A percentile compares a stretch with the other conserved stretches of the same genome.
phyloP scores from a whole-genome alignment of 2,113 vertebrate species.

The Rynchops niger region DNA sequence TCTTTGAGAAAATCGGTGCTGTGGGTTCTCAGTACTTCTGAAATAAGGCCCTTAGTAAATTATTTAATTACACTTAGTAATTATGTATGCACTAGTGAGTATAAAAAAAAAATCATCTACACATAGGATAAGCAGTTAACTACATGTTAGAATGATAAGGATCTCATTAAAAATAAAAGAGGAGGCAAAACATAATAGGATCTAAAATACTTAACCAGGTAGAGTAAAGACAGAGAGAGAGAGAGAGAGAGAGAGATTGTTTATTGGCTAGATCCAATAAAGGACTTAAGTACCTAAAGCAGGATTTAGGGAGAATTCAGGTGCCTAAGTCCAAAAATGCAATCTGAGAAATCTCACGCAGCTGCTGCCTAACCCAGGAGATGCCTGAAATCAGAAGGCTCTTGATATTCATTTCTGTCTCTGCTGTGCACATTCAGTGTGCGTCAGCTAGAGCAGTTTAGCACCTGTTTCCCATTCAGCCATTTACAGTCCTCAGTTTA shows the following conservation, averaged over 20 bases:
- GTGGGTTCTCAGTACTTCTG: not conserved
- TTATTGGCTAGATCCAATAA: constrained; percentile 22
- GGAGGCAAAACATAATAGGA: constrained; percentile 34
- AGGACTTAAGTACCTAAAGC: not conserved
- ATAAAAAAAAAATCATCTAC: not conserved
- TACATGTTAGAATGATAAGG: not conserved
- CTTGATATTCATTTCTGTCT: not conserved
- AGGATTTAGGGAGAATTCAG: constrained; percentile 16
- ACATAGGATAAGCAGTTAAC: not conserved
- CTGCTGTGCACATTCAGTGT: not conserved
- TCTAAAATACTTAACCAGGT: constrained; percentile 28
- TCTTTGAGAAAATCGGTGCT: not conserved
- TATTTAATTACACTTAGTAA: not conserved
- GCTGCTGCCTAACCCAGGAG: not conserved
- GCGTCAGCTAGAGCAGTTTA: not conserved
- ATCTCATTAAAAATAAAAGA: constrained; percentile 33
- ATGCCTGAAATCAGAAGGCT: not conserved
- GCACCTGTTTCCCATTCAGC: not conserved
- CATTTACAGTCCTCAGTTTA: not conserved
- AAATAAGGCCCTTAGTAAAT: not conserved
- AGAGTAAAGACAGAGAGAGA: not conserved
- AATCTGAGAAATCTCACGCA: not conserved
- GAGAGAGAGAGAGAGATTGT: no score
- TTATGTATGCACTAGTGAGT: not conserved
- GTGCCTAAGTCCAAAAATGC: not conserved